phyloP scores from a whole-genome alignment of 2,113 vertebrate genomes.

The Hymenochirus boettgeri region DNA sequence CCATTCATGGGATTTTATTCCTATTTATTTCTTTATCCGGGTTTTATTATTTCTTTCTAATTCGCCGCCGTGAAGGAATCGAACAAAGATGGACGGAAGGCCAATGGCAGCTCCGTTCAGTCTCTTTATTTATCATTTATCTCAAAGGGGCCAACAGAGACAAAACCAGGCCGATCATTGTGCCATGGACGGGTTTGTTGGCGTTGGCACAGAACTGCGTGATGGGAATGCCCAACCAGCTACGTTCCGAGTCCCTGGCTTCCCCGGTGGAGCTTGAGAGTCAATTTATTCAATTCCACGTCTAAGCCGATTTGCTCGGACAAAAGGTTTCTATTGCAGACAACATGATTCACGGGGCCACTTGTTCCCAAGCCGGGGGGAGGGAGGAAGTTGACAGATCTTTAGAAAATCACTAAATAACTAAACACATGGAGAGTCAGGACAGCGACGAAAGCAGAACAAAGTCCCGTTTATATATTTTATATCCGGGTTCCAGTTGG shows the following conservation, averaged over 20 bases:
- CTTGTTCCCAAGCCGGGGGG: no score
- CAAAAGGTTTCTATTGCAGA: slow-evolving; percentile 76
- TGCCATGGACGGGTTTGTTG: slow-evolving; percentile 38
- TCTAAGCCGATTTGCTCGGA: slow-evolving; percentile 69
- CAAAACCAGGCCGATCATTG: not conserved
- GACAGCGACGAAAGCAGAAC: no score
- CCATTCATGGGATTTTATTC: slow-evolving; percentile 5
- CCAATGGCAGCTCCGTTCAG: not conserved
- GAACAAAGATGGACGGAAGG: no score
- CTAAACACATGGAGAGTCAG: no score
- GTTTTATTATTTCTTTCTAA: no score
- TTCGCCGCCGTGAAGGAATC: slow-evolving; percentile 11
- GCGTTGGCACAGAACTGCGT: slow-evolving; percentile 58
- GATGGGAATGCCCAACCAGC: slow-evolving; percentile 65
- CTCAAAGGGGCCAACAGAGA: slow-evolving; percentile 8
- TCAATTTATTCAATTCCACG: slow-evolving; percentile 65
- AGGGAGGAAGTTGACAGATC: no score
- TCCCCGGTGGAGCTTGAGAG: slow-evolving; percentile 55
- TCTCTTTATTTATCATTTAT: slow-evolving; percentile 7
- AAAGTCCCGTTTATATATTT: no score
- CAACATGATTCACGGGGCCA: slow-evolving; percentile 74
- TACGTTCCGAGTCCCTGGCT: slow-evolving; percentile 70
- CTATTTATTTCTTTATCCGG: no score
- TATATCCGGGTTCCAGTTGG: no score
- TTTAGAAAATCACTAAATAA: no score